These are phyloP conservation scores for Lamellibrachia satsuma DNA, from an alignment of 2,888 invertebrate genomes.

Conservation along the genomic window DNA sequence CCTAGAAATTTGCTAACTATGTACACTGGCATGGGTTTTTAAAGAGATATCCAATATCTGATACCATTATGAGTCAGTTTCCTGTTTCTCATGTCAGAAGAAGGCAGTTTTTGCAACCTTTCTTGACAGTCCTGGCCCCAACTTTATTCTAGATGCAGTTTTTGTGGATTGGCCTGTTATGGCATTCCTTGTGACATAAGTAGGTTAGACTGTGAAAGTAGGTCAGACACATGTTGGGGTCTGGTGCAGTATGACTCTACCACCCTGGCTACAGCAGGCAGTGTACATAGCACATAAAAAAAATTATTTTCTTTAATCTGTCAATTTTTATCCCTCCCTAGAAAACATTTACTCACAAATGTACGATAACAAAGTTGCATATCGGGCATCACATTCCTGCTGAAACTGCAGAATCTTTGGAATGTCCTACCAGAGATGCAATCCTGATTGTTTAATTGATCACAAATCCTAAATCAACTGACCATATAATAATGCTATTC, in stretches of 20 bases:
- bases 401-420: not conserved
- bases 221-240: not conserved
- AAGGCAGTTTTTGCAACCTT: not conserved
- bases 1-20: not conserved
- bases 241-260: not conserved
- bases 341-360: not conserved
- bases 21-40: not conserved
- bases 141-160: not conserved
- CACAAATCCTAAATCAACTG: too few relatives aligned
- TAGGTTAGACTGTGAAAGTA: not conserved
- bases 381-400: not conserved
- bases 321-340: not conserved
- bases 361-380: not conserved
- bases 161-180: conserved; percentile 10
- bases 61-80: not conserved
- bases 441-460: too few relatives aligned
- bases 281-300: not conserved
- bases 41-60: not conserved
- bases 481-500: too few relatives aligned
- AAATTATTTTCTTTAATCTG: not conserved
- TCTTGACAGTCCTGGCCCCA: too few relatives aligned
- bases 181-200: conserved; percentile 1
- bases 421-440: not conserved
- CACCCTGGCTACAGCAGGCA: not conserved
- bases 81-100: not conserved